Conservation (phyloP, 2,113 vertebrate species). For the Alces alces region DNA sequence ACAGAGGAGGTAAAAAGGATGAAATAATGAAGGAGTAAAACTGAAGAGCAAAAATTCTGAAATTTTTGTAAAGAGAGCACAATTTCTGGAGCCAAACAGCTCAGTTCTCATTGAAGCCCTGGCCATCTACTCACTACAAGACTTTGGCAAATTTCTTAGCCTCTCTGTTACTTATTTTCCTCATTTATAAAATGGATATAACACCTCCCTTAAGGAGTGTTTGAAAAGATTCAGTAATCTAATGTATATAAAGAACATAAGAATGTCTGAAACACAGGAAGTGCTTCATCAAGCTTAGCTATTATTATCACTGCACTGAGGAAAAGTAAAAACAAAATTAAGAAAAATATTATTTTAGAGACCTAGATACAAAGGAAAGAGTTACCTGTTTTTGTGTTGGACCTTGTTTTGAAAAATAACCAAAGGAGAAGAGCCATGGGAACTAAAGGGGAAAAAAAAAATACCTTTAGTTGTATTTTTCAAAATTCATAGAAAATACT, state of each 20-base stretch:
- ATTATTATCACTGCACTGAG: neutral
- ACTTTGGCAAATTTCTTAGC: neutral
- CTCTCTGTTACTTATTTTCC: neutral
- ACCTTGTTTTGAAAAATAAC: slow-evolving; percentile 89
- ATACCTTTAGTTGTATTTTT: slow-evolving; percentile 9
- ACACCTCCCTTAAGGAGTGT: neutral
- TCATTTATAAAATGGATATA: neutral
- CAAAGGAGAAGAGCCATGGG: slow-evolving; percentile 94
- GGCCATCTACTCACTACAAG: neutral
- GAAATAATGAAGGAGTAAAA: neutral
- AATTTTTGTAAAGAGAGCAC: neutral
- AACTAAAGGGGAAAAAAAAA: slow-evolving; percentile 77
- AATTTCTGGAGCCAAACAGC: neutral
- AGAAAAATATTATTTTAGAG: neutral
- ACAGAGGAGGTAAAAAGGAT: neutral
- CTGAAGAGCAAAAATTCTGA: neutral
- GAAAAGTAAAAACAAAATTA: neutral
- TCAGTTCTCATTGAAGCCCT: neutral
- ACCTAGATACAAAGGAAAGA: neutral
- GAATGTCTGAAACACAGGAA: neutral
- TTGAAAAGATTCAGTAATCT: neutral
- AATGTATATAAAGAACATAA: neutral
- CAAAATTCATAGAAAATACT: neutral
- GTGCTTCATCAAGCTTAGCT: neutral
- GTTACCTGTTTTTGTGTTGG: slow-evolving; percentile 95